Percentiles rank a stretch among this genome's conserved stretches.
Conservation (phyloP, 2,797 vertebrate genomes). For the Alosa sapidissima region DNA sequence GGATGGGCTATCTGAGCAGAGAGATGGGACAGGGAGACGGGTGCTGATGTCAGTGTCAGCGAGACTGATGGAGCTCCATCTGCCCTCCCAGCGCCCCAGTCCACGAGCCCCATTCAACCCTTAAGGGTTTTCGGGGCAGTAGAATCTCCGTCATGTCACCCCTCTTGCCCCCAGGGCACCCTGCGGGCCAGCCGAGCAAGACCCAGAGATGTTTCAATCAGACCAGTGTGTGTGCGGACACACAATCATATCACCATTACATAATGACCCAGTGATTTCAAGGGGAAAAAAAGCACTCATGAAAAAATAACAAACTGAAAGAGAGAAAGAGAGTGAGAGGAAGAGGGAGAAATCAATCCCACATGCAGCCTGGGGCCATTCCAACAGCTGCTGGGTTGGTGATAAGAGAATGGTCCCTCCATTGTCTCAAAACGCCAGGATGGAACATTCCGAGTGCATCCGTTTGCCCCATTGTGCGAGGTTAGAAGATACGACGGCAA, state of each 20-base stretch:
- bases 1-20: conserved; percentile 80
- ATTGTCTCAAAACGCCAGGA: conserved; percentile 35
- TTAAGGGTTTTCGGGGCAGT: conserved; percentile 21
- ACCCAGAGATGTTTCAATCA: conserved; percentile 67
- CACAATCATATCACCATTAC: conserved; percentile 62
- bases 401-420: conserved; percentile 45
- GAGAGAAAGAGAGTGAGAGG: conserved; percentile 68
- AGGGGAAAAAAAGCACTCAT: conserved; percentile 41
- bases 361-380: conserved; percentile 57
- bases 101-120: conserved; percentile 30
- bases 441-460: conserved; percentile 13
- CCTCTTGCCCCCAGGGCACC: conserved; percentile 56
- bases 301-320: conserved; percentile 43
- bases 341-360: conserved; percentile 71
- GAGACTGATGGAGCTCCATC: conserved; percentile 78
- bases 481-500: conserved; percentile 27
- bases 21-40: conserved; percentile 66
- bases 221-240: conserved; percentile 49
- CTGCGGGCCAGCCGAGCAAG: conserved; percentile 31
- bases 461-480: conserved; percentile 28
- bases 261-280: conserved; percentile 31
- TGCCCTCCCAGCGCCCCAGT: conserved; percentile 67
- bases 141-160: conserved; percentile 33
- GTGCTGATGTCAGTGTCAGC: conserved; percentile 75
- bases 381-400: conserved; percentile 57